These are phyloP conservation scores for Crotophaga sulcirostris DNA, from an alignment of 2,113 vertebrate genomes.

Conservation along the genomic window DNA sequence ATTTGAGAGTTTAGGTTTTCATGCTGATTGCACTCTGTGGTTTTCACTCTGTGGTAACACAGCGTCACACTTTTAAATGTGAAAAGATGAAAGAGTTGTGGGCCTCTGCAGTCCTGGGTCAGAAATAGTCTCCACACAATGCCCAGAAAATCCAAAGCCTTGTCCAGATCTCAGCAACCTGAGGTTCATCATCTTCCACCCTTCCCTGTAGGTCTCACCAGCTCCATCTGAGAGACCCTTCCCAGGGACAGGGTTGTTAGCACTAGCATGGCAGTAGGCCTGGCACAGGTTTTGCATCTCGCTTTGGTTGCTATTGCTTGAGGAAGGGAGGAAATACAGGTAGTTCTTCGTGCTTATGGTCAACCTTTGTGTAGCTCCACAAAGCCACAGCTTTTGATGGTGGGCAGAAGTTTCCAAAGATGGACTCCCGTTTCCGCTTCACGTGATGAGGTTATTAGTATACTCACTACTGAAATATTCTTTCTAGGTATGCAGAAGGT, in stretches of 20 bases:
- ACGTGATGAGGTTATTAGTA: background rate
- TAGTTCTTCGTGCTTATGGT: background rate
- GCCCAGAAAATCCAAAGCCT: background rate
- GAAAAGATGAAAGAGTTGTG: background rate
- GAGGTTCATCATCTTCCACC: background rate
- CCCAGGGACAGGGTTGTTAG: accelerated
- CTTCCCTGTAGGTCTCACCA: background rate
- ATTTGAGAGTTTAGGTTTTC: too few species aligned
- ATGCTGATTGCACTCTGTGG: too few species aligned
- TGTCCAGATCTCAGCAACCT: background rate
- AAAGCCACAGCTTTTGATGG: background rate
- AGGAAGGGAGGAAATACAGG: background rate
- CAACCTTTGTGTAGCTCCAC: background rate
- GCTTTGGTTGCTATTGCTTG: accelerated
- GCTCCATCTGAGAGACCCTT: accelerated
- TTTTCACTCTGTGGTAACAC: too few species aligned
- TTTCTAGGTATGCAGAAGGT: background rate
- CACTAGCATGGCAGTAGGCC: too few species aligned
- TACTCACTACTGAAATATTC: background rate
- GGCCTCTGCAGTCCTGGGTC: background rate
- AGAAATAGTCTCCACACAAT: background rate
- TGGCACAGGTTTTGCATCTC: accelerated
- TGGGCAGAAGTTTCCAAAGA: background rate
- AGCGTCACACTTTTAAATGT: background rate
- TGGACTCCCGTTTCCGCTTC: background rate